These are phyloP conservation scores for Calliphora vomitoria DNA, from an alignment of 2,888 invertebrate species.

Conservation along the genomic window DNA sequence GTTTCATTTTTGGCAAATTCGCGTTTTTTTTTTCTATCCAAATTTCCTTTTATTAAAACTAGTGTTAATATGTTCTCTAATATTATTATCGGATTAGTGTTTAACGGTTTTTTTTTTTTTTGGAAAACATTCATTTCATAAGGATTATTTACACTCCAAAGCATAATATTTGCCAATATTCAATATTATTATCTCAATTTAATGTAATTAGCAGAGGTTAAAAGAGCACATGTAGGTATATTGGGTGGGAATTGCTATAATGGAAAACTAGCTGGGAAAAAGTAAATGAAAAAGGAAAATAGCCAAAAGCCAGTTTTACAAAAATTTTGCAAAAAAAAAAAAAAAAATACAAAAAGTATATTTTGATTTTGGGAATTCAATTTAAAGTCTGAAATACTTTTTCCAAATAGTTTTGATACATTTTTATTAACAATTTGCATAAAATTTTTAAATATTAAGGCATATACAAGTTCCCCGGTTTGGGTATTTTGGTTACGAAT, in stretches of 20 bases:
- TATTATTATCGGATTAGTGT: constrained; percentile 11
- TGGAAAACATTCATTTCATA: not conserved
- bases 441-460: no score
- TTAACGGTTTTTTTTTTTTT: not conserved
- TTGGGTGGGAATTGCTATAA: not conserved
- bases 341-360: no score
- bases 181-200: not conserved
- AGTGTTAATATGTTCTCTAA: not conserved
- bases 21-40: not conserved
- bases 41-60: not conserved
- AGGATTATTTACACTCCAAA: constrained; percentile 7
- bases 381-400: no score
- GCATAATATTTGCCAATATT: not conserved
- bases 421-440: no score
- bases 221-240: not conserved
- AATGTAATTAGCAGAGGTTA: not conserved
- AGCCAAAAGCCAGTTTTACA: no score
- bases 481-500: no score
- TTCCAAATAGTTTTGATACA: no score
- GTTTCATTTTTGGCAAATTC: no score
- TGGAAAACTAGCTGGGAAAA: not conserved
- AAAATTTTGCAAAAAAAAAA: no score
- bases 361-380: no score
- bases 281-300: not conserved
- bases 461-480: no score